These are phyloP conservation scores for Chesias legatella DNA, from an alignment of 2,888 invertebrate species.

Conservation along the genomic window DNA sequence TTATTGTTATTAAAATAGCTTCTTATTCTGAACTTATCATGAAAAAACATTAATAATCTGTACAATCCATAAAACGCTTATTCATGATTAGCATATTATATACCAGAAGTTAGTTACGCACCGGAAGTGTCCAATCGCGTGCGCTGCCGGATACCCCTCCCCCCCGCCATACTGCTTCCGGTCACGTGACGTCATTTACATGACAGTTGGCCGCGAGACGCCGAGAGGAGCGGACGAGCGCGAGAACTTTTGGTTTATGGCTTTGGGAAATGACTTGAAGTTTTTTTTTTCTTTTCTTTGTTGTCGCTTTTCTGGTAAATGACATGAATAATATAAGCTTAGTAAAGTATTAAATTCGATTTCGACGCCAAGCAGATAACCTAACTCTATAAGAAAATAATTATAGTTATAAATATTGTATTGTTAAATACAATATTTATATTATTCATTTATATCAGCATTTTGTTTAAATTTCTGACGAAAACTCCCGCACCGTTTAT, in stretches of 20 bases:
- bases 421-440: too few species aligned
- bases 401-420: too few species aligned
- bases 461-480: too few species aligned
- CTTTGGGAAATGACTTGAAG: constrained; percentile 50
- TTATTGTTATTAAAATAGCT: too few species aligned
- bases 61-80: constrained; percentile 69
- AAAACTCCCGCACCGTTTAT: too few species aligned
- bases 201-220: constrained; percentile 62
- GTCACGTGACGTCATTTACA: constrained; percentile 80
- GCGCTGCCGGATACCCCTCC: constrained; percentile 70
- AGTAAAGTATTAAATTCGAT: not conserved
- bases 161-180: constrained; percentile 72
- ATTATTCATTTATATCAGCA: too few species aligned
- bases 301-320: constrained; percentile 3
- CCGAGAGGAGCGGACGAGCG: constrained; percentile 53
- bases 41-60: constrained; percentile 39
- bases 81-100: constrained; percentile 77
- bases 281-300: constrained; percentile 25
- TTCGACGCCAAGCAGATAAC: too few species aligned
- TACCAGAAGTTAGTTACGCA: constrained; percentile 66
- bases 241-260: constrained; percentile 54
- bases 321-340: not conserved
- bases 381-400: too few species aligned
- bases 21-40: too few species aligned
- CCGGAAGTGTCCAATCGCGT: constrained; percentile 79